These are phyloP conservation scores for Mustelus asterias DNA, from an alignment of 2,113 vertebrate species.

Conservation along the genomic window DNA sequence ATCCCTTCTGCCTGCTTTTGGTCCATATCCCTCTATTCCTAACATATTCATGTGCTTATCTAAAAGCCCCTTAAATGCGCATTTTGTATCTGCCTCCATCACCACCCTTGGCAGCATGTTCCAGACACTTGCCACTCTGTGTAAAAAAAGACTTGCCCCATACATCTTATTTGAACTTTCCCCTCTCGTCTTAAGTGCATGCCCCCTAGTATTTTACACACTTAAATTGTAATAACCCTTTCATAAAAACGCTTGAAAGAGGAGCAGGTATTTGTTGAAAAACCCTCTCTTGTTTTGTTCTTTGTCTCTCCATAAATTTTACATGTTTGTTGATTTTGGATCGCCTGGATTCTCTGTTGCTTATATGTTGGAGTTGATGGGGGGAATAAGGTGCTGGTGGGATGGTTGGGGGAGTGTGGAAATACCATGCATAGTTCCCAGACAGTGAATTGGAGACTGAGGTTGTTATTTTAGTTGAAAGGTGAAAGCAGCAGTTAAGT, in stretches of 20 bases:
- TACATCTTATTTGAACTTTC: too few relatives aligned
- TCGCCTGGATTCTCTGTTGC: background rate
- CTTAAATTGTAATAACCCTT: background rate
- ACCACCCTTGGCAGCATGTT: too few relatives aligned
- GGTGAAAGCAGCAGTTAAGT: background rate
- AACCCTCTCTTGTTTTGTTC: background rate
- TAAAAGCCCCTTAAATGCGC: too few relatives aligned
- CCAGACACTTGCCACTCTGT: too few relatives aligned
- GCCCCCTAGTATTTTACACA: background rate
- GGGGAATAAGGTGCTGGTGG: too few relatives aligned
- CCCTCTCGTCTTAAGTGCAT: too few relatives aligned
- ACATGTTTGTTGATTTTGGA: background rate
- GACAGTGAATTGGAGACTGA: background rate
- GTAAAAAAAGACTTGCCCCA: too few relatives aligned
- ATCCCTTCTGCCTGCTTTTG: too few relatives aligned
- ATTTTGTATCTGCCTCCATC: too few relatives aligned
- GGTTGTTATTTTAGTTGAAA: background rate
- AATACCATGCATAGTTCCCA: background rate
- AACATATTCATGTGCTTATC: too few relatives aligned
- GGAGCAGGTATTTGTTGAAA: background rate
- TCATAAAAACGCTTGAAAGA: background rate
- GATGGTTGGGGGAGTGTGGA: background rate
- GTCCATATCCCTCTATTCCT: too few relatives aligned
- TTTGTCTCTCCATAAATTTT: conserved; percentile 4
- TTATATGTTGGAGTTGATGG: background rate